Percentiles rank a stretch among this genome's conserved stretches.
Conservation (phyloP, 1,140 invertebrate genomes). For the Lepidostoma basale region DNA sequence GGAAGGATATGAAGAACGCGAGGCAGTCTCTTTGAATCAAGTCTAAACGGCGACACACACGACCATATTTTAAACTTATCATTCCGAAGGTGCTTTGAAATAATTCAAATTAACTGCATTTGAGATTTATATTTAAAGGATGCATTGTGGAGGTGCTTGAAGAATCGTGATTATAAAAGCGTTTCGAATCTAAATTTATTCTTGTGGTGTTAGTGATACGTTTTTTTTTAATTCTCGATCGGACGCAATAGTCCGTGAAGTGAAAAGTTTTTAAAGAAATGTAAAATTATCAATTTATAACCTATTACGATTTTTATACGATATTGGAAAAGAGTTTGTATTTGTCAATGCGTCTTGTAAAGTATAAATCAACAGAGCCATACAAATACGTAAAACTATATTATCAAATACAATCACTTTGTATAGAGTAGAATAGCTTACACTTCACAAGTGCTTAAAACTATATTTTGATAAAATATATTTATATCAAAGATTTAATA, state of each 20-base stretch:
- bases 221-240: constrained; percentile 15
- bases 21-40: constrained; percentile 1
- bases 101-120: constrained; percentile 20
- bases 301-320: too few relatives aligned
- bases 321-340: too few relatives aligned
- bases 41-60: background rate
- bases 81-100: constrained; percentile 27
- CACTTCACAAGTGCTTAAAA: too few relatives aligned
- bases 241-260: background rate
- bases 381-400: too few relatives aligned
- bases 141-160: background rate
- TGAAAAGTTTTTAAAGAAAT: too few relatives aligned
- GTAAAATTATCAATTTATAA: too few relatives aligned
- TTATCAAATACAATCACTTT: too few relatives aligned
- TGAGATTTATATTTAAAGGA: constrained; percentile 5
- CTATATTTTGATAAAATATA: too few relatives aligned
- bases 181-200: constrained; percentile 16
- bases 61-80: constrained; percentile 12
- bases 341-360: too few relatives aligned
- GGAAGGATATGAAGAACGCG: constrained; percentile 55
- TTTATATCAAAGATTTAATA: too few relatives aligned
- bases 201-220: background rate
- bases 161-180: background rate
- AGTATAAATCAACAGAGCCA: too few relatives aligned
- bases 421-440: too few relatives aligned